phyloP scores from a whole-genome alignment of 2,113 vertebrate genomes.

The Ceyx margarethae region DNA sequence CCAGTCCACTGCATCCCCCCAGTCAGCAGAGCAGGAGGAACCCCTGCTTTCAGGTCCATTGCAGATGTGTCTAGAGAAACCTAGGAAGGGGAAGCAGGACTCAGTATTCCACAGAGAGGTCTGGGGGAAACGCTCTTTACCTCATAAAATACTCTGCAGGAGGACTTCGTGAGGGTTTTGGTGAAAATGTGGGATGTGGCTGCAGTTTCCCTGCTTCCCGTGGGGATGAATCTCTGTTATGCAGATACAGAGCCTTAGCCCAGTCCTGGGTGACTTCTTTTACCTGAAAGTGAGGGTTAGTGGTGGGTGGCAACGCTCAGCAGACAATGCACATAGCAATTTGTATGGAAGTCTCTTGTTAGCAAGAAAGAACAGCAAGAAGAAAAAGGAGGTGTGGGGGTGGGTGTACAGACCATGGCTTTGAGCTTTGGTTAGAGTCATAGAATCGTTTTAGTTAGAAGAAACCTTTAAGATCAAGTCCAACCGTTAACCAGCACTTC shows the following conservation, averaged over 20 bases:
- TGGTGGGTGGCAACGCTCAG: background rate
- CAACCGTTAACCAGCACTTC: background rate
- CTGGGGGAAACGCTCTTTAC: background rate
- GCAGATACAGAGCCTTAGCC: background rate
- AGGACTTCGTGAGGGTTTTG: background rate
- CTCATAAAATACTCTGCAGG: accelerated
- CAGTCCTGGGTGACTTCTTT: background rate
- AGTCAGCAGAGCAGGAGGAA: background rate
- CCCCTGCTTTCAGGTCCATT: background rate
- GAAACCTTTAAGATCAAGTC: background rate
- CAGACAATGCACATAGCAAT: background rate
- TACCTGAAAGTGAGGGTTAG: background rate
- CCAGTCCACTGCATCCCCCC: background rate
- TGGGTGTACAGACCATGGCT: background rate
- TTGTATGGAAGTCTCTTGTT: background rate
- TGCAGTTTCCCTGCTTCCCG: background rate
- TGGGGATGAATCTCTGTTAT: background rate
- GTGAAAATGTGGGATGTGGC: background rate
- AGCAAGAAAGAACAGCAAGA: background rate
- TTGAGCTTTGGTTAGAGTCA: background rate
- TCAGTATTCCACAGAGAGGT: background rate
- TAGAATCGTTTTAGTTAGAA: background rate
- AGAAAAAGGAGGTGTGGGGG: background rate
- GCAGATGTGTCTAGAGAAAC: background rate
- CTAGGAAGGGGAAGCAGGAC: background rate